phyloP scores from a whole-genome alignment of 1,140 invertebrate genomes.

The Drosophila aff. region DNA sequence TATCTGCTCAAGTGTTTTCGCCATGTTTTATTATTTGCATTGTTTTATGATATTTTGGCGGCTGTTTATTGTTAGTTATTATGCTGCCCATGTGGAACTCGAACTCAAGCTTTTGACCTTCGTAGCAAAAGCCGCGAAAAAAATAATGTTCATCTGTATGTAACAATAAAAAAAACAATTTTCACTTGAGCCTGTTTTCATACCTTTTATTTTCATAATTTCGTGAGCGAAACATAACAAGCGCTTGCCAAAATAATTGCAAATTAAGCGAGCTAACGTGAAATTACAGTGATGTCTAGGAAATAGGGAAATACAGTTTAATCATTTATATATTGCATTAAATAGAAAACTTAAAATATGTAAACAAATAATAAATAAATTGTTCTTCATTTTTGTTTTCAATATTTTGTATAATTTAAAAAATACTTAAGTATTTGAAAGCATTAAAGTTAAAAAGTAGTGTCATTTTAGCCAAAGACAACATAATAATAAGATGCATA shows the following conservation, averaged over 20 bases:
- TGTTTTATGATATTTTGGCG: constrained; percentile 64
- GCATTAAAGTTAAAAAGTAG: no score
- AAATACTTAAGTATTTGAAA: neutral
- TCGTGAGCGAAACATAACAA: constrained; percentile 24
- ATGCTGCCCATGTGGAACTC: constrained; percentile 32
- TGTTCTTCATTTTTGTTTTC: neutral
- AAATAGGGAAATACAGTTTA: neutral
- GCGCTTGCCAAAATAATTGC: constrained; percentile 23
- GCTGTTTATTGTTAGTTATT: constrained; percentile 47
- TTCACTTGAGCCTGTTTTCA: constrained; percentile 31
- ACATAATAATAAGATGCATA: neutral
- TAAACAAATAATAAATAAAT: neutral
- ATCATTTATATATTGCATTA: neutral
- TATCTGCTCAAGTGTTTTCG: constrained; percentile 72
- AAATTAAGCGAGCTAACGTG: constrained; percentile 18
- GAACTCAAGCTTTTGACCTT: constrained; percentile 27
- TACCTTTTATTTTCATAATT: constrained; percentile 15
- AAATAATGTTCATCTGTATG: constrained; percentile 14
- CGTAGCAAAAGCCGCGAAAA: constrained; percentile 28
- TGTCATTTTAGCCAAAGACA: neutral
- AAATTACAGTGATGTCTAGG: constrained; percentile 11
- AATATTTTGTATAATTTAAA: neutral
- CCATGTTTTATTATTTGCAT: constrained; percentile 57
- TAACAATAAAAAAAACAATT: constrained; percentile 12
- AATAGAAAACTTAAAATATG: no score